A percentile compares a stretch with the other conserved stretches of the same genome.
These are phyloP conservation scores for Calephelis virginiensis DNA, from an alignment of 1,140 invertebrate genomes.

Conservation along the genomic window DNA sequence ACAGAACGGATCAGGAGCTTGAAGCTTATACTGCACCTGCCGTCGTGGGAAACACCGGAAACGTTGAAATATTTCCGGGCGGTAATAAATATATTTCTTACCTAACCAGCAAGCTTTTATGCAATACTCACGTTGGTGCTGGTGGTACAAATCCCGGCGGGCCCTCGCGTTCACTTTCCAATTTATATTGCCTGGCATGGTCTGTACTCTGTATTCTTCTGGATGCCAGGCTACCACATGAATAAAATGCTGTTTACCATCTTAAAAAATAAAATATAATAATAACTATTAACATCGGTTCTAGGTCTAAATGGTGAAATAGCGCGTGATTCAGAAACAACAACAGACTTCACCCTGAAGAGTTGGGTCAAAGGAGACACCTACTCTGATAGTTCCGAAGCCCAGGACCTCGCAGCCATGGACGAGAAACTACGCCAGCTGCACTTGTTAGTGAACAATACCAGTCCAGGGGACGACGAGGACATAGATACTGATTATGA, in stretches of 20 bases:
- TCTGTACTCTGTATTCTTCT: too few species aligned
- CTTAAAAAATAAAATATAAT: neutral
- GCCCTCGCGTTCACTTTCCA: too few species aligned
- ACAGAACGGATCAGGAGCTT: constrained; percentile 48
- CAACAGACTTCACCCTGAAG: constrained; percentile 45
- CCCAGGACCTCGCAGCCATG: constrained; percentile 43
- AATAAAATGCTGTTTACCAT: too few species aligned
- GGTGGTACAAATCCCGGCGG: neutral
- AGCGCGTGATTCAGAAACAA: constrained; percentile 40
- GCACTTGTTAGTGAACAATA: constrained; percentile 47
- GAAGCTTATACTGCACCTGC: constrained; percentile 66
- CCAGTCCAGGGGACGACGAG: constrained; percentile 46
- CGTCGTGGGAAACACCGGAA: constrained; percentile 35
- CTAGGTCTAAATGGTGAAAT: constrained; percentile 48
- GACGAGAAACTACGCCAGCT: constrained; percentile 57
- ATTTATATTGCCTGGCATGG: too few species aligned
- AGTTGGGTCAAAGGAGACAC: constrained; percentile 42
- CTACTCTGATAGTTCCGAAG: constrained; percentile 31
- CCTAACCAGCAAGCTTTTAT: too few species aligned
- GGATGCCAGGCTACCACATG: too few species aligned
- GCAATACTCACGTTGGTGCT: too few species aligned
- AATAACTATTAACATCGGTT: neutral
- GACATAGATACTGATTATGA: constrained; percentile 54
- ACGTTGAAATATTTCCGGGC: constrained; percentile 54
- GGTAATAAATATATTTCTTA: constrained; percentile 35